Evolutionary conservation across 2,113 vertebrate species (phyloP), one percentile per base, ranked within the genome.

Genomic region (Rhinogobius similis): DNA sequence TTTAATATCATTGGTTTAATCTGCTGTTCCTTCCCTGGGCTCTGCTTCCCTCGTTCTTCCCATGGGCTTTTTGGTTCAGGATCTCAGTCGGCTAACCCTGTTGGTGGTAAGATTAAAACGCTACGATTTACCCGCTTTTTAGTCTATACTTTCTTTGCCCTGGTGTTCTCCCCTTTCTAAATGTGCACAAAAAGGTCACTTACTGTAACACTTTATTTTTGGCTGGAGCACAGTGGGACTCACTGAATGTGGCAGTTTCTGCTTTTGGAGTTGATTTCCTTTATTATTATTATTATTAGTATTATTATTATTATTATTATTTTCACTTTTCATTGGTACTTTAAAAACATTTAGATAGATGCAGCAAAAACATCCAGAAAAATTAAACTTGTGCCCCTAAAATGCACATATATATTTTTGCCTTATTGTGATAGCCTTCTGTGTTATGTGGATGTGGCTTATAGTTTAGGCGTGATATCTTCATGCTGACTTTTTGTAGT

Each of bases 81-180:
- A 98, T 97, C 96, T 94, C 96, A 96, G 90, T 98, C 96, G 92
- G 95, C 96, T 96, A 98, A 94, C 93, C 93, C 95, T 88, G 92
- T 95, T 80, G 95, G 95, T 96, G 96, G 97, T 98, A 99, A 99
- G 97, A 95, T 91, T 91, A 92, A 92, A 87, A 87, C 65, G 86
- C 92, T 94, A 93, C 90, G 89, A 86, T 89, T 75, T 64, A 72
- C 69, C 70, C 10, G 43, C 73, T 81, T 44, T 79, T 63, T 77
- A 61, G 77, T 62, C 70, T 75, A 52, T 68, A 68, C 63, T 83
- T 62, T 71, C 23, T 71, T 55, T 89, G 59, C 43, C 76, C 82
- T 89, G 83, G 77, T 90, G 87, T 90, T 89, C 62, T 62, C 29
- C 44, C 67, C 2, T 55, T 62, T 59, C 48, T 73, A 68, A 68